Percentiles rank a stretch among this genome's conserved stretches.
phyloP scores from a whole-genome alignment of 64 coral and sea anemone species.

The Stichodactyla mertensii region DNA sequence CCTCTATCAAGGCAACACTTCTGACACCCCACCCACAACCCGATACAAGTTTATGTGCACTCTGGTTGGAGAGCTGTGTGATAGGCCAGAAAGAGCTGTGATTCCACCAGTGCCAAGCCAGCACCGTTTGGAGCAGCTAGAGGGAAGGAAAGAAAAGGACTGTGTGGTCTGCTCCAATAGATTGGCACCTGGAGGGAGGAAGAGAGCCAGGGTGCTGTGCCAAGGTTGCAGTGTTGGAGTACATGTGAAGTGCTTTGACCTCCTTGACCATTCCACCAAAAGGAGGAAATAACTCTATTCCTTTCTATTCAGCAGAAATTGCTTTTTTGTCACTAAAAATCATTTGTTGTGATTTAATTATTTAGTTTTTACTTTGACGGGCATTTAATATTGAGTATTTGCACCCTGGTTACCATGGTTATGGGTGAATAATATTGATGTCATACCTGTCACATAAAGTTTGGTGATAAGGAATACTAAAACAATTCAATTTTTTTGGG shows the following conservation, averaged over 20 bases:
- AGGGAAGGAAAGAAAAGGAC: conserved; percentile 27
- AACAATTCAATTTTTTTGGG: background rate
- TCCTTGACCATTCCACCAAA: conserved; percentile 40
- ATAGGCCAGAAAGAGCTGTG: background rate
- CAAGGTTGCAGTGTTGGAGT: conserved; percentile 46
- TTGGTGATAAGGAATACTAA: background rate
- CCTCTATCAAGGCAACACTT: conserved; percentile 1
- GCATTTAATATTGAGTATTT: conserved; percentile 3
- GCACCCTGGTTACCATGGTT: background rate
- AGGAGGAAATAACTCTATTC: conserved; percentile 24
- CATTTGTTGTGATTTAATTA: background rate
- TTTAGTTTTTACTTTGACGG: background rate
- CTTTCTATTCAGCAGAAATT: background rate
- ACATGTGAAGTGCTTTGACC: conserved; percentile 44
- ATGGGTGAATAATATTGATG: background rate
- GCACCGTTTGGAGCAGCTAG: background rate
- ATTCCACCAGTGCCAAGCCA: background rate
- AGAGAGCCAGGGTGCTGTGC: conserved; percentile 23
- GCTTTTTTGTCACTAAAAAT: background rate
- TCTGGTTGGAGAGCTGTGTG: conserved; percentile 15
- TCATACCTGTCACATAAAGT: background rate
- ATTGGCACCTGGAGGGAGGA: conserved; percentile 26
- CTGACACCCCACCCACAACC: background rate
- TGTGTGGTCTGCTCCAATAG: conserved; percentile 41
- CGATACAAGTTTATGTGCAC: conserved; percentile 13